These are phyloP conservation scores for Calameuta pallipes DNA, from an alignment of 2,888 invertebrate genomes.

Conservation along the genomic window DNA sequence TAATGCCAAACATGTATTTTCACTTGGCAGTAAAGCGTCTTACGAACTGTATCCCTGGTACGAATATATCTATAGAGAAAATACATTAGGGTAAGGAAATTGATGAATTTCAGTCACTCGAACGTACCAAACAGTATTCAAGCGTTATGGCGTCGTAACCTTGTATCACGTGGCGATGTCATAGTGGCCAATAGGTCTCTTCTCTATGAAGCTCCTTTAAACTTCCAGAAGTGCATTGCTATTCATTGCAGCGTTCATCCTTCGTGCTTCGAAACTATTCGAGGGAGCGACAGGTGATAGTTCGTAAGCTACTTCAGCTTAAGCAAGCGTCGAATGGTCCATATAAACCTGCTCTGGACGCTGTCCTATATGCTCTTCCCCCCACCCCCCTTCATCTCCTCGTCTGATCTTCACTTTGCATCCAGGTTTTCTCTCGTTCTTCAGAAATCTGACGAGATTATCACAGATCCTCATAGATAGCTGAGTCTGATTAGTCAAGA, in stretches of 20 bases:
- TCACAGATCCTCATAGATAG: neutral
- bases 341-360: conserved; percentile 13
- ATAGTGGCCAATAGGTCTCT: neutral
- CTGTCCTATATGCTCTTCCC: neutral
- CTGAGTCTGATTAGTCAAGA: neutral
- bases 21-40: neutral
- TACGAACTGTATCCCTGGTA: neutral
- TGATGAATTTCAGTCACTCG: neutral
- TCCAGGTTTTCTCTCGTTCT: neutral
- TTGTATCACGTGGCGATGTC: neutral
- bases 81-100: neutral
- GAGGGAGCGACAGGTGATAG: conserved; percentile 37
- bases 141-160: neutral
- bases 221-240: neutral
- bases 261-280: conserved; percentile 40
- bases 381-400: neutral
- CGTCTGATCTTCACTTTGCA: neutral
- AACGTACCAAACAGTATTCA: neutral
- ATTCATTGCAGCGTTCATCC: conserved; percentile 20
- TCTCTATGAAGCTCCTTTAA: neutral
- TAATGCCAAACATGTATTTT: neutral
- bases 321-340: conserved; percentile 29
- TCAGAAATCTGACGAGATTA: neutral
- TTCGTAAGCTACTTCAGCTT: conserved; percentile 30
- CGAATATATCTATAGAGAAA: neutral